Conservation (phyloP, 2,113 vertebrate genomes). For the Agapornis roseicollis region DNA sequence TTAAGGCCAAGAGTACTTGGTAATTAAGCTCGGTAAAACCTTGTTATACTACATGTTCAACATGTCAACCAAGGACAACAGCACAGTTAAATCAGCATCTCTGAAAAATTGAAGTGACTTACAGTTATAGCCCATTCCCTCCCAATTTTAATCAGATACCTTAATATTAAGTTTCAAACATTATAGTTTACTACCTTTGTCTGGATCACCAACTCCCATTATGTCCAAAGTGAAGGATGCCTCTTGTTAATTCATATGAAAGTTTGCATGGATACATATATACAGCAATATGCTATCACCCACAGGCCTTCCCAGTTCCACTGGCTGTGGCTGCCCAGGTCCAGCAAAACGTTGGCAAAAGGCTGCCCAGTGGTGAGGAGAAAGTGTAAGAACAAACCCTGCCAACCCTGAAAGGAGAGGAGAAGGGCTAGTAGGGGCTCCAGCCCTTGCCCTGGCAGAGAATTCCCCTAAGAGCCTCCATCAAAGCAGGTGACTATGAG, state of each 20-base stretch:
- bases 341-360: neutral
- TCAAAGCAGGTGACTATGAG: fast-evolving
- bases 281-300: neutral
- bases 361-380: fast-evolving
- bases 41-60: slow-evolving; percentile 34
- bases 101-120: slow-evolving; percentile 8
- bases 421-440: neutral
- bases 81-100: neutral
- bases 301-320: neutral
- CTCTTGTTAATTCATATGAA: neutral
- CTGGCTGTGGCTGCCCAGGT: fast-evolving
- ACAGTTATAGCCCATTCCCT: neutral
- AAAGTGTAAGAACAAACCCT: neutral
- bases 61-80: neutral
- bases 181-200: neutral
- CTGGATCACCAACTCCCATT: neutral
- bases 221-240: neutral
- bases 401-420: fast-evolving
- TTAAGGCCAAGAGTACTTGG: neutral
- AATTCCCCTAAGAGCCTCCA: fast-evolving
- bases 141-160: neutral
- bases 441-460: fast-evolving
- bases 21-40: slow-evolving; percentile 30
- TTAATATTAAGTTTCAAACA: neutral
- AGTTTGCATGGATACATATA: no score